phyloP scores from a whole-genome alignment of 2,113 vertebrate species.

The Brevimyrus niger region DNA sequence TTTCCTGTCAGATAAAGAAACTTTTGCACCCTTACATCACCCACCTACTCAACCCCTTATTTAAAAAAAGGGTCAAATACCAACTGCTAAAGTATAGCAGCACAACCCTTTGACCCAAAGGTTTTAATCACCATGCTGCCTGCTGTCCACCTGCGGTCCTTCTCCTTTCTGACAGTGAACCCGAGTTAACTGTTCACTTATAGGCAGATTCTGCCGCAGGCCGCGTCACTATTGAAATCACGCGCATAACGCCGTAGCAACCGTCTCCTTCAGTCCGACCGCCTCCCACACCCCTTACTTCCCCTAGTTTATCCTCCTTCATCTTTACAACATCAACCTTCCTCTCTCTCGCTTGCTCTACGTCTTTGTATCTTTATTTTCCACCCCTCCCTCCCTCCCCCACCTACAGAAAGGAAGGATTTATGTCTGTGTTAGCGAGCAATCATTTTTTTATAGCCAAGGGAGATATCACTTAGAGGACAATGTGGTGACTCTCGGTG shows the following conservation, averaged over 20 bases:
- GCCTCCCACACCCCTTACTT: slow-evolving; percentile 19
- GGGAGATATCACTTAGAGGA: slow-evolving; percentile 26
- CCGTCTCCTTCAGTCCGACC: not conserved
- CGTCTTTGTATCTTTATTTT: slow-evolving; percentile 2
- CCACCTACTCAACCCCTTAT: not conserved
- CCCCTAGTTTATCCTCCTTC: slow-evolving; percentile 21
- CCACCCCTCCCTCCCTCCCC: not conserved
- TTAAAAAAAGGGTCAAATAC: not conserved
- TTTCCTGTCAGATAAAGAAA: not conserved
- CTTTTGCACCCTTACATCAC: not conserved
- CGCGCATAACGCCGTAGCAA: not conserved
- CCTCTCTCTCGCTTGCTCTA: not conserved
- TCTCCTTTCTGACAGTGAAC: not conserved
- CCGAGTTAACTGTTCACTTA: not conserved
- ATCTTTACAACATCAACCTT: not conserved
- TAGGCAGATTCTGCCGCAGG: not conserved
- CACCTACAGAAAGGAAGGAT: slow-evolving; percentile 39
- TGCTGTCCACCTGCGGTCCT: not conserved
- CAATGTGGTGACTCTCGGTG: not conserved
- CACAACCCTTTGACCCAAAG: not conserved
- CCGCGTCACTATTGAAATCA: not conserved
- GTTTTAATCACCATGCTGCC: not conserved
- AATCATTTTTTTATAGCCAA: slow-evolving; percentile 34
- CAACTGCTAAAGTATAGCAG: not conserved
- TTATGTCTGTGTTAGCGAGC: slow-evolving; percentile 42